Base-by-base conservation (phyloP, 2,113 vertebrate genomes). In the Peromyscus maniculatus region DNA sequence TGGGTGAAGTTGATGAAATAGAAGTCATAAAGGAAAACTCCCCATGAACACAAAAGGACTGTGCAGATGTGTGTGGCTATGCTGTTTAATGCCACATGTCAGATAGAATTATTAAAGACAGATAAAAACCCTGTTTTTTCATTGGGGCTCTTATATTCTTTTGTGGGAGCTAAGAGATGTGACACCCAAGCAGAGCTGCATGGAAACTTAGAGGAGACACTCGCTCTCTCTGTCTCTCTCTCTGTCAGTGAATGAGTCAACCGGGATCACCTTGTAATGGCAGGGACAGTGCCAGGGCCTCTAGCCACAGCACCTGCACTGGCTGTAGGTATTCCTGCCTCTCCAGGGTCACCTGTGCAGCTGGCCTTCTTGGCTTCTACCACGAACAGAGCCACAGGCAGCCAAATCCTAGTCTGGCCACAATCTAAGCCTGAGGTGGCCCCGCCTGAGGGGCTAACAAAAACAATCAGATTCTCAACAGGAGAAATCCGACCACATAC, bases 31-130 rank as follows among this genome's bases (percentile, higher is more conserved):
- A 66, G 31, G 31, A 74, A 67, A 71, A 26, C 24, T 75, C 36
- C 39, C 74, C 9, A 52, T 71, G 88, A 86, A 66, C 21, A 49
- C 64, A 71, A 82, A 64, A 62, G 71, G 39, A 46, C 24, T 28
- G 7, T 33, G 49, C 1, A 28, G 39, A 57, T 59, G 17, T 12
- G 82, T 49, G 16, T 31, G 69, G 75, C 55, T 52, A 28, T 4
- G 2, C 28, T 62, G 24, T 55, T 79, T 64, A 75, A 69, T 9
- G 87, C 15, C 52, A 24, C 10, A 2, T 49, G 36, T 31, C 39
- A 77, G 52, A n/a, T 5, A 62, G 33, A 77, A 89, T 89, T 66
- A 77, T 46, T 96, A 78, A 83, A 94, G 19, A 59, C 31, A 90
- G 17, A n/a, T 66, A 43, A 86, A 64, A 15, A 36, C 33, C 7